phyloP scores from a whole-genome alignment of 1,140 invertebrate species.

The Hylyphantes graminicola region DNA sequence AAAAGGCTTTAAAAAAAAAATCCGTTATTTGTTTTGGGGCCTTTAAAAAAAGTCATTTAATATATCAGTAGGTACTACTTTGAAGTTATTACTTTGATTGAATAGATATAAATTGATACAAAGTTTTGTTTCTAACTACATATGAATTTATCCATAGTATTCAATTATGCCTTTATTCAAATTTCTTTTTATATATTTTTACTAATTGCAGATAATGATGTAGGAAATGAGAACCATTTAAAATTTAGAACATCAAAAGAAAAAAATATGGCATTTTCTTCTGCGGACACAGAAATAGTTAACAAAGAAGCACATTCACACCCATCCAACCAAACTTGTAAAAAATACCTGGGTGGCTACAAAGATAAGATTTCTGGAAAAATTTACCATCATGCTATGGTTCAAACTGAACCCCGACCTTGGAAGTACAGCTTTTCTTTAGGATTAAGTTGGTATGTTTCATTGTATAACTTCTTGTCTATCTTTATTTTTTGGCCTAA shows the following conservation, averaged over 20 bases:
- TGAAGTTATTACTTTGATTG: too few relatives aligned
- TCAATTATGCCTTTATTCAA: neutral
- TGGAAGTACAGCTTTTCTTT: slow-evolving; percentile 35
- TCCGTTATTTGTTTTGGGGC: too few relatives aligned
- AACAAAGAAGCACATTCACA: neutral
- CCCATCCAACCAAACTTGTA: neutral
- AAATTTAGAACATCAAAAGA: neutral
- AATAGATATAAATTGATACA: too few relatives aligned
- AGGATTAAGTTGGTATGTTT: slow-evolving; percentile 23
- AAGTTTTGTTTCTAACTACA: too few relatives aligned
- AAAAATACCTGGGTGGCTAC: slow-evolving; percentile 12
- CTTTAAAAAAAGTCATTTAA: too few relatives aligned
- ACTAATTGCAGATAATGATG: neutral
- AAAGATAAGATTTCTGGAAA: slow-evolving; percentile 33
- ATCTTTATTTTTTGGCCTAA: neutral
- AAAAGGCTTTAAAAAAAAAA: too few relatives aligned
- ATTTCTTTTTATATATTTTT: neutral
- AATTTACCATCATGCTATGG: slow-evolving; percentile 25
- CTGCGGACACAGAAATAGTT: neutral
- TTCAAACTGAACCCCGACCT: slow-evolving; percentile 13
- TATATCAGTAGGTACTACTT: too few relatives aligned
- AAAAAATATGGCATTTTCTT: too few relatives aligned
- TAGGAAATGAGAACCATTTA: neutral
- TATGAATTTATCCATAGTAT: too few relatives aligned
- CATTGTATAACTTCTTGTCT: neutral